These are phyloP conservation scores for Stigmatopora argus DNA, from an alignment of 2,113 vertebrate species.

Conservation along the genomic window DNA sequence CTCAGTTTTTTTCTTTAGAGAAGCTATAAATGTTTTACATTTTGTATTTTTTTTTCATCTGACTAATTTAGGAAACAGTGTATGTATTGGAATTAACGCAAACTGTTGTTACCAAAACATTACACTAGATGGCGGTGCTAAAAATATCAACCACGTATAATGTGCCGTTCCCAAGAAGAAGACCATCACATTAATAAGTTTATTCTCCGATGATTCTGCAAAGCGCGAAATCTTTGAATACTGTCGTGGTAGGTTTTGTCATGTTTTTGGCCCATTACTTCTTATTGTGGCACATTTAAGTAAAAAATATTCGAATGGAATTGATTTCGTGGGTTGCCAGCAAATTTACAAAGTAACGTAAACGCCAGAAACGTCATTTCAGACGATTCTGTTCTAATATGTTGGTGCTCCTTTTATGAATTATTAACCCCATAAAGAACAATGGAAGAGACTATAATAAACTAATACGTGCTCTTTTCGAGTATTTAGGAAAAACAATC, in stretches of 20 bases:
- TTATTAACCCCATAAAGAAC: not conserved
- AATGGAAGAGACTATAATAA: not conserved
- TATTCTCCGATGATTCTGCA: not conserved
- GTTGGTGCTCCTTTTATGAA: not conserved
- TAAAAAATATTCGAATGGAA: not conserved
- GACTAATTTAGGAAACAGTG: not conserved
- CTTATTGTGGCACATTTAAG: not conserved
- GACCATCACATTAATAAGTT: conserved; percentile 32
- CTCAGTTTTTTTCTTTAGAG: too few relatives aligned
- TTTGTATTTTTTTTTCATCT: too few relatives aligned
- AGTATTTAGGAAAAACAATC: too few relatives aligned
- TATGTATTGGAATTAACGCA: not conserved
- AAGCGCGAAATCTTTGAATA: conserved; percentile 19
- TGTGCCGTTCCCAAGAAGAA: not conserved
- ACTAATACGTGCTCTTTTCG: not conserved
- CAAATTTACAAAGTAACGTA: not conserved
- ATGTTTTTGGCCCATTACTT: not conserved
- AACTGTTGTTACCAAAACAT: not conserved
- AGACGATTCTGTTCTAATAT: not conserved
- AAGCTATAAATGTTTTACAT: not conserved
- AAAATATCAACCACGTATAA: not conserved
- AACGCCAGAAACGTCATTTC: not conserved
- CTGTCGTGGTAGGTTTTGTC: not conserved
- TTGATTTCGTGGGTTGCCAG: not conserved
- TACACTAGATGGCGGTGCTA: conserved; percentile 6